Evolutionary conservation across 2,797 vertebrate species (phyloP).

Genomic region (Brachyrhaphis roseni): DNA sequence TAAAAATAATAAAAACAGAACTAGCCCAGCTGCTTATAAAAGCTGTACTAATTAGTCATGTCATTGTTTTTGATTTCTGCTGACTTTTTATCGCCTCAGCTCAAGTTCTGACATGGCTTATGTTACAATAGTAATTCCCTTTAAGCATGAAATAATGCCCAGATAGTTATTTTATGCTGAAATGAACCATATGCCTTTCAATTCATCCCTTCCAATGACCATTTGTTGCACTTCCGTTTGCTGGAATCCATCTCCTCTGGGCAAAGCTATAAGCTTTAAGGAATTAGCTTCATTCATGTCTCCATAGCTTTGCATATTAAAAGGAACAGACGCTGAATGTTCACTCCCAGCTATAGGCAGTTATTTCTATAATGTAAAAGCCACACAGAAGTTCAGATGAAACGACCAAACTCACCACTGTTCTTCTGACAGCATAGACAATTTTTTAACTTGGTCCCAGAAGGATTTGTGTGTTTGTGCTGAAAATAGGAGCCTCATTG

Average conservation of each 20-base stretch:
- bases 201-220: slow-evolving; percentile 6
- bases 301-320: slow-evolving; percentile 49
- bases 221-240: not conserved
- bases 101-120: not conserved
- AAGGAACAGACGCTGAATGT: slow-evolving; percentile 31
- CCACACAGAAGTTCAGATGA: slow-evolving; percentile 15
- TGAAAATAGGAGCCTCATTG: slow-evolving; percentile 21
- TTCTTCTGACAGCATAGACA: slow-evolving; percentile 23
- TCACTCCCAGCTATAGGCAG: slow-evolving; percentile 29
- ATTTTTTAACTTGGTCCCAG: slow-evolving; percentile 39
- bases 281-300: slow-evolving; percentile 14
- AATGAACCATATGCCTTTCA: not conserved
- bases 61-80: not conserved
- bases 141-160: not conserved
- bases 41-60: not conserved
- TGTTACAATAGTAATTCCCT: not conserved
- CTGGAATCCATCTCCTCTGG: slow-evolving; percentile 11
- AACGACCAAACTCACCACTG: slow-evolving; percentile 37
- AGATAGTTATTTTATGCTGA: slow-evolving; percentile 1
- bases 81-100: not conserved
- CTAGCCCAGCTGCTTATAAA: not conserved
- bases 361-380: slow-evolving; percentile 28
- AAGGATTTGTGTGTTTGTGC: slow-evolving; percentile 41
- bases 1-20: not conserved
- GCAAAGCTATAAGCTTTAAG: slow-evolving; percentile 12